Percentiles rank a stretch among this genome's conserved stretches.
phyloP scores from a whole-genome alignment of 2,888 invertebrate genomes.

The Phortica magna region DNA sequence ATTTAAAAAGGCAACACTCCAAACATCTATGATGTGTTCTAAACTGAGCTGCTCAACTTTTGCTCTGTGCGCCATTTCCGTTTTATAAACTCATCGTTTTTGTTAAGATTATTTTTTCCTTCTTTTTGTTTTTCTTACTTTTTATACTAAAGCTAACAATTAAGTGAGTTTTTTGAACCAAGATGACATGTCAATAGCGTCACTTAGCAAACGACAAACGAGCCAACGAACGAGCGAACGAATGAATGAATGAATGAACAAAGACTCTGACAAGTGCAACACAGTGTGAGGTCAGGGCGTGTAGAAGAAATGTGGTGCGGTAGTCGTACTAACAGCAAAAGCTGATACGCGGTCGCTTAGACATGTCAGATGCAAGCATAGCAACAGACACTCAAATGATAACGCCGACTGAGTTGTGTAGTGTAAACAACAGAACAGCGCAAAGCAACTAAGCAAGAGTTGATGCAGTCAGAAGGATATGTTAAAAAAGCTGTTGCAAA shows the following conservation, averaged over 20 bases:
- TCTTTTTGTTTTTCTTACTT: neutral
- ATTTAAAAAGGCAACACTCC: too few species aligned
- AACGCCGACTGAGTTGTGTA: constrained; percentile 25
- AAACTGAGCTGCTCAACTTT: too few species aligned
- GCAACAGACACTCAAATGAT: constrained; percentile 16
- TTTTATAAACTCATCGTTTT: neutral
- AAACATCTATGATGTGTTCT: too few species aligned
- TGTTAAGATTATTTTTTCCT: neutral
- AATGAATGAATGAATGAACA: neutral
- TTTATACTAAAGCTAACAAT: constrained; percentile 36
- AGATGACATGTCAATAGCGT: constrained; percentile 52
- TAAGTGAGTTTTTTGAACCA: constrained; percentile 47
- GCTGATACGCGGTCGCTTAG: neutral
- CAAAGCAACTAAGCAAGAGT: too few species aligned
- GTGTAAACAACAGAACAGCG: constrained; percentile 4
- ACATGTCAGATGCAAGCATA: neutral
- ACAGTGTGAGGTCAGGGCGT: neutral
- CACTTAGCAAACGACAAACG: constrained; percentile 32
- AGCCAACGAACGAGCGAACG: constrained; percentile 15
- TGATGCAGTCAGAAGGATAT: too few species aligned
- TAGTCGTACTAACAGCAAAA: neutral
- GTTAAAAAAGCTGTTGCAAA: too few species aligned
- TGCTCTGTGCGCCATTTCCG: too few species aligned
- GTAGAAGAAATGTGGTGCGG: neutral
- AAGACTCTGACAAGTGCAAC: neutral